Conservation (phyloP, 2,888 invertebrate genomes). For the Andrena flavipes region DNA sequence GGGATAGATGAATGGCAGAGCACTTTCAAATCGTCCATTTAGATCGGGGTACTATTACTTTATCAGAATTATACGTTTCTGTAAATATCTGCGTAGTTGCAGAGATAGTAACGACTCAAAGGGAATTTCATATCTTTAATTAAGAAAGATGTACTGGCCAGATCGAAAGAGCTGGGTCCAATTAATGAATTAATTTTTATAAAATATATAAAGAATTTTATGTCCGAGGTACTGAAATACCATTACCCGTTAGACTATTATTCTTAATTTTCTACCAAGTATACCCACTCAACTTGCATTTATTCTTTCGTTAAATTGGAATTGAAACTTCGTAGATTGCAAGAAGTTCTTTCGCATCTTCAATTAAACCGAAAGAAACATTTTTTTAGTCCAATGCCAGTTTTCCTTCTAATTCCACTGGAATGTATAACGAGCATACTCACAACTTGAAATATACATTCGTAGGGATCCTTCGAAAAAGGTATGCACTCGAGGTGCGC, state of each 20-base stretch:
- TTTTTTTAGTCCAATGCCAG: slow-evolving; percentile 18
- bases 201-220: neutral
- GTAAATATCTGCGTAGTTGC: neutral
- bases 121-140: slow-evolving; percentile 11
- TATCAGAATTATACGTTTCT: neutral
- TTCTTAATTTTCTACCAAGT: no score
- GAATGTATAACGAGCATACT: slow-evolving; percentile 36
- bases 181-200: neutral
- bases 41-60: neutral
- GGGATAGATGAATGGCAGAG: neutral
- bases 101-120: neutral
- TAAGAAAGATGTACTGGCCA: neutral
- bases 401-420: slow-evolving; percentile 35
- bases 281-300: no score
- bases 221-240: no score
- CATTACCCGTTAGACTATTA: no score
- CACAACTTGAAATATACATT: slow-evolving; percentile 11
- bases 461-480: slow-evolving; percentile 35
- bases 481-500: slow-evolving; percentile 48
- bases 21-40: neutral
- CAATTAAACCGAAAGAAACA: neutral
- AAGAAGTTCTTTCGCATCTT: no score
- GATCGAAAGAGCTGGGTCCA: neutral
- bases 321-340: no score
- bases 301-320: no score